A percentile compares a stretch with the other conserved stretches of the same genome.
Evolutionary conservation across 2,888 invertebrate genomes (phyloP).

Genomic region (Pristionchus mayeri): DNA sequence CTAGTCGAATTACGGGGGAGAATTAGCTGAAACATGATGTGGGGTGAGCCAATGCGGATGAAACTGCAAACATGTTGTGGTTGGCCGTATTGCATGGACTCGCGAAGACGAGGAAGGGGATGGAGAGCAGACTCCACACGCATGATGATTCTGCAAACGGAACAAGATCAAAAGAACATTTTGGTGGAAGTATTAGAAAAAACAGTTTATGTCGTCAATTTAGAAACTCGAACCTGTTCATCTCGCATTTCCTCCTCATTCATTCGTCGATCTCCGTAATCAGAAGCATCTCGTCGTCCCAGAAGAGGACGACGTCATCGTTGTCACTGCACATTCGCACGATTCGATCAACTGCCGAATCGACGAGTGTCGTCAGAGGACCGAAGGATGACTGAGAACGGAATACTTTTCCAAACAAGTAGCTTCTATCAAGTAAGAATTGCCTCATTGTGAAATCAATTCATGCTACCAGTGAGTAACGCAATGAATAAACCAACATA

Average conservation of each 20-base stretch:
- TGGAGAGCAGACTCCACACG: not conserved
- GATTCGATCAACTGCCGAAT: not conserved
- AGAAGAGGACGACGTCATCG: slow-evolving; percentile 7
- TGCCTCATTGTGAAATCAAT: not conserved
- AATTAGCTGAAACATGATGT: not conserved
- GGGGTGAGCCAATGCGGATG: too few relatives aligned
- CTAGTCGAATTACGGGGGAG: not conserved
- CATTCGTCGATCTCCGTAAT: not conserved
- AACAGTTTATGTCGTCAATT: not conserved
- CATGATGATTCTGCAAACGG: not conserved
- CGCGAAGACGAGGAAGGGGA: not conserved
- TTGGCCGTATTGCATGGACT: not conserved
- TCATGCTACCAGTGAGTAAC: too few relatives aligned
- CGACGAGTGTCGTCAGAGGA: not conserved
- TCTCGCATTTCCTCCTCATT: not conserved
- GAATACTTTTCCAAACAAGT: too few relatives aligned
- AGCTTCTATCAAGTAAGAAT: not conserved
- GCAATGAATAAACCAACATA: not conserved
- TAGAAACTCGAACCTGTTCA: not conserved
- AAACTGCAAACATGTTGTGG: not conserved
- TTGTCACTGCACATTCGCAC: slow-evolving; percentile 2
- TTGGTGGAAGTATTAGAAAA: not conserved
- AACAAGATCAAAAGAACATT: not conserved
- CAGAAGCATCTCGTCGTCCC: not conserved
- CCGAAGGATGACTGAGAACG: not conserved